Base-by-base conservation (phyloP, 2,113 vertebrate species). In the Mormyrus iriodes region DNA sequence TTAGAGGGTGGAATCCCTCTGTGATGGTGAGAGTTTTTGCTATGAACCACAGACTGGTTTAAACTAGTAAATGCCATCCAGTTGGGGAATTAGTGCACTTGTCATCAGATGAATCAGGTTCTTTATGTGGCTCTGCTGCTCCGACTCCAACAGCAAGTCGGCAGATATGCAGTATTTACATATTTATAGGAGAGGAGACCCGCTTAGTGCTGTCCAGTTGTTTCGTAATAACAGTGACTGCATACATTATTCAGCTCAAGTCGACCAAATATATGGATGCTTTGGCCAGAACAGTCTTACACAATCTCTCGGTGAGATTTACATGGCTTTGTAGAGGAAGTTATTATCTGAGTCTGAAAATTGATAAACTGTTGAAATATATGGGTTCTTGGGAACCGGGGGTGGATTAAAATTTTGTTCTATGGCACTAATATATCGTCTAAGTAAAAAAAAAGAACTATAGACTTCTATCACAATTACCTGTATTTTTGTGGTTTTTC, bases 121-220 rank as follows among this genome's bases (percentile, higher is more conserved):
- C 92, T 92, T 92, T 93, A 93, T 93, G 65, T 88, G 27, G 31
- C 27, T 82, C 27, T 86, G 9, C 24, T 87, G 46, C n/a, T 31
- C 35, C 3, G 8, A 35, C 69, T 85, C 44, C 82, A 49, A 53
- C 84, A 27, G 46, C 31, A 90, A 61, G 52, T 7, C 88, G 88
- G 90, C 44, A 85, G 48, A 49, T 88, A 88, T 89, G 90, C 90
- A 48, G 53, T 89, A 93, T 92, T 91, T 93, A 85, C 90, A 92
- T 92, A 87, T 88, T 90, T 87, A 44, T 85, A 52, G 83, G 83
- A 90, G 83, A 46, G 48, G 73, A 79, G 55, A 87, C 46, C 2
- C n/a, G 87, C 24, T 88, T 58, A 91, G 89, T 87, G 65, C 89
- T 79, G 85, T 76, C 85, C 73, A 76, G 49, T 86, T 89, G 84